These are phyloP conservation scores for Huso huso DNA, from an alignment of 2,797 vertebrate species.

Conservation along the genomic window DNA sequence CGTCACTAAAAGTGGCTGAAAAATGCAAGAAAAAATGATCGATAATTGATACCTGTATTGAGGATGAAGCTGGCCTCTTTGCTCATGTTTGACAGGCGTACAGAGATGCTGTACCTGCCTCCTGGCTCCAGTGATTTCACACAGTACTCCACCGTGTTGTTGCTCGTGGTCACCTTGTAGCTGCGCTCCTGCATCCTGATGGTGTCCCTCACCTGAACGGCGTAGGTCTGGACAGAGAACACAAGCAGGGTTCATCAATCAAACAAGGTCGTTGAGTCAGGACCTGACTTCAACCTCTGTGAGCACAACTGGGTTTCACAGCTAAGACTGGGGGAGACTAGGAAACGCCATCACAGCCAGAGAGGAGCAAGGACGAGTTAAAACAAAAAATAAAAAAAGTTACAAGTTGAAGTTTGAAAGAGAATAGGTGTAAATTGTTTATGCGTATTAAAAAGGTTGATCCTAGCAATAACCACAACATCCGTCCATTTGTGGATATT, in stretches of 20 bases:
- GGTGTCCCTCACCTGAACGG: constrained; percentile 75
- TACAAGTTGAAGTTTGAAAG: neutral
- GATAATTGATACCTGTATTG: too few species aligned
- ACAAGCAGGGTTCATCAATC: neutral
- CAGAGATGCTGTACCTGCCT: constrained; percentile 80
- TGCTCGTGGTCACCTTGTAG: constrained; percentile 79
- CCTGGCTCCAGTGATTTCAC: constrained; percentile 79
- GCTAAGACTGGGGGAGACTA: neutral
- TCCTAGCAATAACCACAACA: too few species aligned
- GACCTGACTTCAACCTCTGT: neutral
- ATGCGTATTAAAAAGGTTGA: too few species aligned
- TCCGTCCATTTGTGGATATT: too few species aligned
- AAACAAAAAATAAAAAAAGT: neutral
- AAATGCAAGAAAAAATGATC: too few species aligned
- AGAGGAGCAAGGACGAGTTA: neutral
- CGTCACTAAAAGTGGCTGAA: too few species aligned
- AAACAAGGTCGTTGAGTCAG: neutral
- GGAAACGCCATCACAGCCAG: neutral
- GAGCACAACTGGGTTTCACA: neutral
- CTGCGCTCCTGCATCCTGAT: constrained; percentile 75
- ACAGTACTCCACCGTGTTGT: constrained; percentile 85
- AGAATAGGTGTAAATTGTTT: too few species aligned
- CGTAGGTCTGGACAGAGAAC: constrained; percentile 63
- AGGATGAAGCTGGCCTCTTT: too few species aligned
- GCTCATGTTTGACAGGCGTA: constrained; percentile 74